These are phyloP conservation scores for Tiliacea aurago DNA, from an alignment of 2,888 invertebrate genomes.

Conservation along the genomic window DNA sequence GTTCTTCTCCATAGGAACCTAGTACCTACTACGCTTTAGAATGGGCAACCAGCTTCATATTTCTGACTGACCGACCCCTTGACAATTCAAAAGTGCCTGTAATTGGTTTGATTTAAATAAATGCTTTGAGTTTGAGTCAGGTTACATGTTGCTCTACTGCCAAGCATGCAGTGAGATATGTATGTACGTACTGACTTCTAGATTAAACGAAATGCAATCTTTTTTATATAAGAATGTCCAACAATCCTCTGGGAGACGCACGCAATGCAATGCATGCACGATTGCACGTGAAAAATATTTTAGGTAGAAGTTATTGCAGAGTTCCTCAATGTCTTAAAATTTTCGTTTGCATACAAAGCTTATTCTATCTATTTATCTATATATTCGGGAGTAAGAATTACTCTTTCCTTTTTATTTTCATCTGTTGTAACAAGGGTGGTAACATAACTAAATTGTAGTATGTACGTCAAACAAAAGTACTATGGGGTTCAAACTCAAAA, in stretches of 20 bases:
- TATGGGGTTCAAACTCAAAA: neutral
- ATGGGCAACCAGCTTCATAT: too few relatives aligned
- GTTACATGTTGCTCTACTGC: neutral
- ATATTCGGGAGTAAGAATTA: too few relatives aligned
- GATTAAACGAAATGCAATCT: neutral
- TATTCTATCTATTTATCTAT: too few relatives aligned
- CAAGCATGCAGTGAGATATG: neutral
- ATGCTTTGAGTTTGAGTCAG: neutral
- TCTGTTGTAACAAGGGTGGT: neutral
- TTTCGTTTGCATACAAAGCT: too few relatives aligned
- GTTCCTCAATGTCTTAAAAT: too few relatives aligned
- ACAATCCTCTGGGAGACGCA: neutral
- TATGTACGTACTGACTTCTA: neutral
- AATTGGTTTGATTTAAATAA: neutral
- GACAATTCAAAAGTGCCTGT: neutral
- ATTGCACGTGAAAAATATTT: neutral
- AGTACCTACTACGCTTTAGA: too few relatives aligned
- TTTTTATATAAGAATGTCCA: neutral
- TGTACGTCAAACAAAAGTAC: neutral
- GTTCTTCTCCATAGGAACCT: too few relatives aligned
- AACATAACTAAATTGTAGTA: neutral
- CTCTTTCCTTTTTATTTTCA: neutral
- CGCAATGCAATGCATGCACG: neutral
- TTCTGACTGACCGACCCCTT: neutral
- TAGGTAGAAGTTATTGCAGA: neutral